Evolutionary conservation across 2,797 vertebrate species (phyloP).

Genomic region (Scarus forsteni): DNA sequence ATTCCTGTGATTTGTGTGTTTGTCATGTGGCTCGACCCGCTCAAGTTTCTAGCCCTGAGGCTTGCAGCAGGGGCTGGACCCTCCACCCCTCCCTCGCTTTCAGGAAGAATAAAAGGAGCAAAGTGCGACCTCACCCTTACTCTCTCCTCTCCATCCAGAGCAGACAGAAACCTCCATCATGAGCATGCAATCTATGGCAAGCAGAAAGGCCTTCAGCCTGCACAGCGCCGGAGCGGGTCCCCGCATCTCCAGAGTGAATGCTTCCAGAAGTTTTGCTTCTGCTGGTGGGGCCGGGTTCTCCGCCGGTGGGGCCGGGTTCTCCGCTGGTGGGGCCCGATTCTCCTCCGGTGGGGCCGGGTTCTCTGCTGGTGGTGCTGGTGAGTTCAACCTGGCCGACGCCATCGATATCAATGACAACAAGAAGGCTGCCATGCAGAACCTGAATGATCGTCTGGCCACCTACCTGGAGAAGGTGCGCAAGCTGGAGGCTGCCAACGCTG

Average conservation of each 20-base stretch:
- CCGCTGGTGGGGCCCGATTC: neutral
- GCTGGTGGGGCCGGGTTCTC: slow-evolving; percentile 9
- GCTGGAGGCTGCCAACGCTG: slow-evolving; percentile 87
- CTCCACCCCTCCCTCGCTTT: slow-evolving; percentile 31
- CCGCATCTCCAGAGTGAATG: slow-evolving; percentile 55
- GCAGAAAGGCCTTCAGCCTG: slow-evolving; percentile 71
- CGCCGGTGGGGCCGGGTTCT: neutral
- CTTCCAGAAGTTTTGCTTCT: slow-evolving; percentile 20
- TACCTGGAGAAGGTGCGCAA: slow-evolving; percentile 88
- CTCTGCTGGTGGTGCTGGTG: neutral
- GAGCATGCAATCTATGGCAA: neutral
- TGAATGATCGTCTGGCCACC: slow-evolving; percentile 89
- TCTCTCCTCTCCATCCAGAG: slow-evolving; percentile 46
- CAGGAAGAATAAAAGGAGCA: slow-evolving; percentile 44
- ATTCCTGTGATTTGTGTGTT: slow-evolving; percentile 31
- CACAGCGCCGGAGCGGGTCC: slow-evolving; percentile 77
- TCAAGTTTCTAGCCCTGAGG: neutral
- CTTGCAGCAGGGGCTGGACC: neutral
- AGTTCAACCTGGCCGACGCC: slow-evolving; percentile 53
- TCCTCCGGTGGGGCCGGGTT: slow-evolving; percentile 12
- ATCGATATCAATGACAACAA: slow-evolving; percentile 42
- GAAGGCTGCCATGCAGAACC: slow-evolving; percentile 87
- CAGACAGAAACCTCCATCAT: slow-evolving; percentile 48
- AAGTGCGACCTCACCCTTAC: neutral
- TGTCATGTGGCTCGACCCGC: neutral